Evolutionary conservation across 2,888 invertebrate genomes (phyloP).

Genomic region (Azorinus chamasolen): DNA sequence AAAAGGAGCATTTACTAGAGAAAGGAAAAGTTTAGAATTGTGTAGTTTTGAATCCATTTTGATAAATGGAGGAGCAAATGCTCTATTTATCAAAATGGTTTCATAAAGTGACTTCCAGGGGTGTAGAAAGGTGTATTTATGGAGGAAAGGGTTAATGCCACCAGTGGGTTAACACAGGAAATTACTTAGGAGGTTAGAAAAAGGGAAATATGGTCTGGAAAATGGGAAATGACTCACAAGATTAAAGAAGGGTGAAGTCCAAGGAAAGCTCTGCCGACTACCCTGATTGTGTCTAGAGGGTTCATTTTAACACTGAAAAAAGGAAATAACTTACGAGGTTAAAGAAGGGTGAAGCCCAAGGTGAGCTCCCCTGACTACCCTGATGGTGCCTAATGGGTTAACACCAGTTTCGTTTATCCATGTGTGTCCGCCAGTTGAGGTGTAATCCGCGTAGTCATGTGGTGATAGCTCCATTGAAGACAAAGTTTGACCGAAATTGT

Average conservation of each 20-base stretch:
- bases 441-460: conserved; percentile 40
- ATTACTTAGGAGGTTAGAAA: too few species aligned
- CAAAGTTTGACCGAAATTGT: conserved; percentile 62
- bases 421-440: conserved; percentile 65
- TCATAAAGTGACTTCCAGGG: too few species aligned
- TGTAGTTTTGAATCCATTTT: too few species aligned
- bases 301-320: too few species aligned
- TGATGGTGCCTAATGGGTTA: conserved; percentile 61
- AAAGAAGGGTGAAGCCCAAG: conserved; percentile 70
- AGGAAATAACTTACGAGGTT: conserved; percentile 53
- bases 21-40: too few species aligned
- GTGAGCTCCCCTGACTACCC: conserved; percentile 67
- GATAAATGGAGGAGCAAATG: too few species aligned
- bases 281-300: conserved; percentile 60
- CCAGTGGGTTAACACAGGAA: too few species aligned
- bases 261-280: conserved; percentile 69
- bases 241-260: conserved; percentile 67
- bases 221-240: conserved; percentile 57
- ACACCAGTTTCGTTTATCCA: conserved; percentile 66
- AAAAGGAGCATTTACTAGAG: too few species aligned
- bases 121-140: too few species aligned
- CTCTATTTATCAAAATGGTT: too few species aligned
- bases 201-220: too few species aligned
- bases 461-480: conserved; percentile 41
- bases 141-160: too few species aligned